These are phyloP conservation scores for Alectoris magna DNA, from an alignment of 2,797 vertebrate species.

Conservation along the genomic window DNA sequence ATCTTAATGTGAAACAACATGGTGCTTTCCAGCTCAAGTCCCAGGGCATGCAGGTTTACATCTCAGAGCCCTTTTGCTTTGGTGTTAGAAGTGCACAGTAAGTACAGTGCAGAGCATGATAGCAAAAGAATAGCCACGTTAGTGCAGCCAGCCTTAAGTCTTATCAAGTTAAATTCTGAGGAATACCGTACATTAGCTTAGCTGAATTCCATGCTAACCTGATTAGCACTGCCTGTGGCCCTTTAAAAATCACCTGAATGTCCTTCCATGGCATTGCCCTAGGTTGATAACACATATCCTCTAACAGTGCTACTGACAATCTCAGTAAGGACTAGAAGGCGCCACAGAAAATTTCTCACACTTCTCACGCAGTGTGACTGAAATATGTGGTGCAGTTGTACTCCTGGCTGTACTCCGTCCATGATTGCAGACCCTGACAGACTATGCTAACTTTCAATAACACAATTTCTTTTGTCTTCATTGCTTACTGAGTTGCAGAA, in stretches of 20 bases:
- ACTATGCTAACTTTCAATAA: background rate
- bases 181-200: background rate
- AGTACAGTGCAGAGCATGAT: background rate
- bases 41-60: background rate
- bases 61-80: background rate
- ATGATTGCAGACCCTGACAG: background rate
- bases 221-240: background rate
- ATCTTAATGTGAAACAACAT: background rate
- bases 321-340: background rate
- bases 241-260: background rate
- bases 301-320: accelerated
- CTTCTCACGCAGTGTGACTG: background rate
- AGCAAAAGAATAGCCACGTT: background rate
- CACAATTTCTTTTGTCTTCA: background rate
- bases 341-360: background rate
- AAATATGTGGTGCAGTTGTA: background rate
- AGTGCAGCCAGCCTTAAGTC: background rate
- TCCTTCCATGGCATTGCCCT: background rate
- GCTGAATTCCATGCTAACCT: background rate
- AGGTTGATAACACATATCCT: background rate
- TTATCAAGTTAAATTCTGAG: background rate
- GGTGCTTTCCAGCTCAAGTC: background rate
- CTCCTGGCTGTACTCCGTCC: background rate
- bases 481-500: background rate
- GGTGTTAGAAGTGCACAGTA: background rate